phyloP scores from a whole-genome alignment of 1,140 invertebrate genomes.

The Galleria mellonella region DNA sequence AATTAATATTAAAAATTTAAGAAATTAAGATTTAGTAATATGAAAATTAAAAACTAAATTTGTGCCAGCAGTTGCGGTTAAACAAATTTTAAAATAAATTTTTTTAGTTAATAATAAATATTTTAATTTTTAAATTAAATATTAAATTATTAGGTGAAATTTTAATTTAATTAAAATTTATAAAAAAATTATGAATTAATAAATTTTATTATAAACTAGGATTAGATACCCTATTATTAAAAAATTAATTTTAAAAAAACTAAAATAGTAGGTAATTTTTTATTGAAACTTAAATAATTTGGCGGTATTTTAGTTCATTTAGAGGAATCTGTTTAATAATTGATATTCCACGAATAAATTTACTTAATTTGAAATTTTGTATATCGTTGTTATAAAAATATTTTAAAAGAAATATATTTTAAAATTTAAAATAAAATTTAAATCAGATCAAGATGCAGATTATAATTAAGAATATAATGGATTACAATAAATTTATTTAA shows the following conservation, averaged over 20 bases:
- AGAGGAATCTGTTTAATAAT: constrained; percentile 77
- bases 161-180: constrained; percentile 45
- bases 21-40: constrained; percentile 60
- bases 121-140: constrained; percentile 48
- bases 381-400: constrained; percentile 11
- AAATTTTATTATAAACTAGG: constrained; percentile 72
- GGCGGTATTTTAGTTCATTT: constrained; percentile 75
- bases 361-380: constrained; percentile 73
- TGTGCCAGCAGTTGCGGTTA: constrained; percentile 77
- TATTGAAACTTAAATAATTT: constrained; percentile 75
- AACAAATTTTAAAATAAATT: constrained; percentile 45
- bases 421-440: constrained; percentile 61
- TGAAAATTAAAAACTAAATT: constrained; percentile 58
- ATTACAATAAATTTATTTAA: constrained; percentile 43
- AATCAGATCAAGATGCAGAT: constrained; percentile 77
- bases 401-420: constrained; percentile 55
- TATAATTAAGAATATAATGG: constrained; percentile 30
- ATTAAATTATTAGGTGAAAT: constrained; percentile 38
- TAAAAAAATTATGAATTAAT: constrained; percentile 30
- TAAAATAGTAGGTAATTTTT: constrained; percentile 69
- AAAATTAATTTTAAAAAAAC: constrained; percentile 45
- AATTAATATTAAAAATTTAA: constrained; percentile 59
- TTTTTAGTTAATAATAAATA: constrained; percentile 33
- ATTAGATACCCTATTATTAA: constrained; percentile 81
- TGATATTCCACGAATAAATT: constrained; percentile 74